Percentiles rank a stretch among this genome's conserved stretches.
These are phyloP conservation scores for Drosophila melanosoma DNA, from an alignment of 2,888 invertebrate species.

Conservation along the genomic window DNA sequence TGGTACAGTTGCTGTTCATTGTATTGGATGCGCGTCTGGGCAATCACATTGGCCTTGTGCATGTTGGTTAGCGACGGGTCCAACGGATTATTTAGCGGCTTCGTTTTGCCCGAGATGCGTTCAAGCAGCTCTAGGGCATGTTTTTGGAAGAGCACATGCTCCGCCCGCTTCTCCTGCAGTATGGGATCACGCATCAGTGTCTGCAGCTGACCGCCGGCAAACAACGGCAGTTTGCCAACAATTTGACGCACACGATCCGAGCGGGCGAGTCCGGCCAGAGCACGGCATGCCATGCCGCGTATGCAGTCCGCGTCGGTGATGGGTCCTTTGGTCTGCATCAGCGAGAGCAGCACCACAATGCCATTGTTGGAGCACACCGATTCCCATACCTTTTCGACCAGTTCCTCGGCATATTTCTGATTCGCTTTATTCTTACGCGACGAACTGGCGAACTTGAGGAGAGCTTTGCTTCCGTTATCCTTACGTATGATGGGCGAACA, in stretches of 20 bases:
- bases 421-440: slow-evolving; percentile 86
- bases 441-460: slow-evolving; percentile 75
- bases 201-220: slow-evolving; percentile 96
- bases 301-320: slow-evolving; percentile 98
- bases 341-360: slow-evolving; percentile 95
- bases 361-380: slow-evolving; percentile 97
- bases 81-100: slow-evolving; percentile 90
- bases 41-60: slow-evolving; percentile 96
- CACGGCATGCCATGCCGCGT: slow-evolving; percentile 96
- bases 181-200: slow-evolving; percentile 98
- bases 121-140: slow-evolving; percentile 96
- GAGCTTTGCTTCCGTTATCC: slow-evolving; percentile 66
- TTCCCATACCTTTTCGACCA: slow-evolving; percentile 97
- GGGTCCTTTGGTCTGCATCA: slow-evolving; percentile 96
- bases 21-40: slow-evolving; percentile 97
- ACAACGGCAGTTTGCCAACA: slow-evolving; percentile 96
- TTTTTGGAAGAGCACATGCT: slow-evolving; percentile 98
- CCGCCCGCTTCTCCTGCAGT: slow-evolving; percentile 96
- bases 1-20: slow-evolving; percentile 97
- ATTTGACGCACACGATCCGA: slow-evolving; percentile 97
- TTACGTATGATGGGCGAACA: slow-evolving; percentile 92
- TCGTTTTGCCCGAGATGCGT: slow-evolving; percentile 95
- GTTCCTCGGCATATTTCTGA: slow-evolving; percentile 90
- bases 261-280: slow-evolving; percentile 96
- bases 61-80: slow-evolving; percentile 95